A percentile compares a stretch with the other conserved stretches of the same genome.
Conservation (phyloP, 2,797 vertebrate species). For the Cossypha dichroa region DNA sequence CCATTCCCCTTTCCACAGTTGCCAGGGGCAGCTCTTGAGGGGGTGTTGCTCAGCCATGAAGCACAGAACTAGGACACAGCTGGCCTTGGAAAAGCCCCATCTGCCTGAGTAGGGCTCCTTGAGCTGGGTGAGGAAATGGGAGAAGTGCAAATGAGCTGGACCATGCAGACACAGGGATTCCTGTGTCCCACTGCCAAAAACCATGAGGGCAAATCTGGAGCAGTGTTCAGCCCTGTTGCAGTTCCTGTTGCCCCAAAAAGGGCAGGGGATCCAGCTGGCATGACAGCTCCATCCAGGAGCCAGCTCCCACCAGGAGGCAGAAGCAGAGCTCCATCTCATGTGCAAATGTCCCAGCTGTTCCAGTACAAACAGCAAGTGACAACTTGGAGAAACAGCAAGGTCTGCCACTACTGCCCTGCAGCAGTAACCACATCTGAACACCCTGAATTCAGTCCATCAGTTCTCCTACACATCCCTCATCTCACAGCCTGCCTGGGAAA, state of each 20-base stretch:
- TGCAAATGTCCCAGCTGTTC: neutral
- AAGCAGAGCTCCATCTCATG: neutral
- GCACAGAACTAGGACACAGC: neutral
- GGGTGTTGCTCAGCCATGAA: neutral
- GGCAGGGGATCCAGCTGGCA: neutral
- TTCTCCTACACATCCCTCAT: neutral
- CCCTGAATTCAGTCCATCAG: neutral
- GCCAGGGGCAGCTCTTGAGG: neutral
- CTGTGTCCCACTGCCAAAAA: neutral
- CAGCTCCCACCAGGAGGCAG: neutral
- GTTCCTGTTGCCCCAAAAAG: neutral
- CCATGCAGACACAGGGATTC: neutral
- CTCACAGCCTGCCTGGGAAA: neutral
- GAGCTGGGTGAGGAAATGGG: neutral
- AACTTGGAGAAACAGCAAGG: neutral
- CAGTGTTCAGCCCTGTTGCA: rapidly evolving
- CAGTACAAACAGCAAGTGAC: rapidly evolving
- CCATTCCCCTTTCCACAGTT: neutral
- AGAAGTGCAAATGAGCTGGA: neutral
- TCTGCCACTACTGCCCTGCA: neutral
- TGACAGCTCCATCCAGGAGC: rapidly evolving
- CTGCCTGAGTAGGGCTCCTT: neutral
- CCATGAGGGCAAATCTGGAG: neutral
- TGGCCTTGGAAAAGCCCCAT: neutral
- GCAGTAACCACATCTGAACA: neutral